phyloP scores from a whole-genome alignment of 2,797 vertebrate species.

The Taenioides sp. region DNA sequence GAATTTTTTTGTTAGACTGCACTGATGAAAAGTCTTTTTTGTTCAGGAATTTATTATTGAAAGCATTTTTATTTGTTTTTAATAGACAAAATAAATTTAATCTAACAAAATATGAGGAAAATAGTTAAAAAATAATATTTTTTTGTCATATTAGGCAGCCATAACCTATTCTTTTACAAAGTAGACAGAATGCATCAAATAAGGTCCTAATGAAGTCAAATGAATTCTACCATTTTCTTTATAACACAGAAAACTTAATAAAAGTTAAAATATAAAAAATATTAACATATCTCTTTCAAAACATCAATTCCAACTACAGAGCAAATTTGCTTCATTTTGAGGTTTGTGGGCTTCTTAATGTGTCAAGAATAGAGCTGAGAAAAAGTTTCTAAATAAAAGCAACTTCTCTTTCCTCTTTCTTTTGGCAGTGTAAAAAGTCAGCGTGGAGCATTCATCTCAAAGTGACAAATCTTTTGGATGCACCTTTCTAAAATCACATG shows the following conservation, averaged over 20 bases:
- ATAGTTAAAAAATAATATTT: too few species aligned
- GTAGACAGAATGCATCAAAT: too few species aligned
- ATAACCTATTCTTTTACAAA: too few species aligned
- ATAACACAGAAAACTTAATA: too few species aligned
- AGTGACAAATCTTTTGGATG: slow-evolving; percentile 29
- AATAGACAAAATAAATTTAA: background rate
- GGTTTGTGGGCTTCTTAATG: background rate
- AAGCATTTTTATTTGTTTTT: background rate
- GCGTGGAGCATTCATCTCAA: slow-evolving; percentile 25
- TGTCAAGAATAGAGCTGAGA: background rate
- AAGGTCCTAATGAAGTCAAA: background rate
- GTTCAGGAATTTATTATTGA: background rate
- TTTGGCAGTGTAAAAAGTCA: background rate
- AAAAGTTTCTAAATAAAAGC: slow-evolving; percentile 9
- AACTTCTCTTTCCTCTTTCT: slow-evolving; percentile 9
- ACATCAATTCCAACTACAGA: too few species aligned
- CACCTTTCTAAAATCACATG: slow-evolving; percentile 40
- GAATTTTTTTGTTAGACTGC: background rate
- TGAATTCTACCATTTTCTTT: background rate
- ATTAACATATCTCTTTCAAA: too few species aligned
- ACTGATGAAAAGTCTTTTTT: background rate
- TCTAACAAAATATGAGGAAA: background rate
- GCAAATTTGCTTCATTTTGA: background rate
- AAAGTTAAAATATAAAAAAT: too few species aligned
- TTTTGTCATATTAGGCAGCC: too few species aligned